These are phyloP conservation scores for Plagodis dolabraria DNA, from an alignment of 2,888 invertebrate genomes.

Conservation along the genomic window DNA sequence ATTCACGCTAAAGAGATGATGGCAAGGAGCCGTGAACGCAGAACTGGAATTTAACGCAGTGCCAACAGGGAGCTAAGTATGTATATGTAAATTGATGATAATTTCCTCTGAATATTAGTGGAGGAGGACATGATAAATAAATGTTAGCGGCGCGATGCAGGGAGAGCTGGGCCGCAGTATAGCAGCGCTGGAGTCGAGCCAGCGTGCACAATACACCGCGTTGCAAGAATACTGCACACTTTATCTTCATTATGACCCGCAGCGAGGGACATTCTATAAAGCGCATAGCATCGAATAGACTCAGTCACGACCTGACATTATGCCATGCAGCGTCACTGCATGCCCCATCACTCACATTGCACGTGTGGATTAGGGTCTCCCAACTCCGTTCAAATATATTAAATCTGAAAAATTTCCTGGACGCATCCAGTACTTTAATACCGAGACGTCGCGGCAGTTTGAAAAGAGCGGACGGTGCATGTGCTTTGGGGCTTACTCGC, in stretches of 20 bases:
- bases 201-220: constrained; percentile 44
- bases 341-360: constrained; percentile 26
- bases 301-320: constrained; percentile 30
- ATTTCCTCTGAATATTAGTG: constrained; percentile 50
- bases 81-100: constrained; percentile 51
- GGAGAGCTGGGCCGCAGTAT: constrained; percentile 21
- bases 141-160: constrained; percentile 49
- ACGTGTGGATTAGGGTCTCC: constrained; percentile 27
- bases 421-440: constrained; percentile 25
- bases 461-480: constrained; percentile 16
- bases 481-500: constrained; percentile 16
- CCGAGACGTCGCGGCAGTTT: constrained; percentile 8
- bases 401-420: constrained; percentile 28
- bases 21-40: constrained; percentile 31
- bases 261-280: constrained; percentile 25
- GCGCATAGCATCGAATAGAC: constrained; percentile 15
- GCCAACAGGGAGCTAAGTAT: constrained; percentile 42
- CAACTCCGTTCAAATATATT: constrained; percentile 16
- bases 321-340: constrained; percentile 20
- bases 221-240: constrained; percentile 52
- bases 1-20: constrained; percentile 30
- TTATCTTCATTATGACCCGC: constrained; percentile 60
- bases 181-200: constrained; percentile 52
- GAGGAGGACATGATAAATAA: constrained; percentile 49
- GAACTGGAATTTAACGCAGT: constrained; percentile 35